Evolutionary conservation across 2,113 vertebrate genomes (phyloP), one percentile per base, ranked within the genome.

Genomic region (Caranx ignobilis): DNA sequence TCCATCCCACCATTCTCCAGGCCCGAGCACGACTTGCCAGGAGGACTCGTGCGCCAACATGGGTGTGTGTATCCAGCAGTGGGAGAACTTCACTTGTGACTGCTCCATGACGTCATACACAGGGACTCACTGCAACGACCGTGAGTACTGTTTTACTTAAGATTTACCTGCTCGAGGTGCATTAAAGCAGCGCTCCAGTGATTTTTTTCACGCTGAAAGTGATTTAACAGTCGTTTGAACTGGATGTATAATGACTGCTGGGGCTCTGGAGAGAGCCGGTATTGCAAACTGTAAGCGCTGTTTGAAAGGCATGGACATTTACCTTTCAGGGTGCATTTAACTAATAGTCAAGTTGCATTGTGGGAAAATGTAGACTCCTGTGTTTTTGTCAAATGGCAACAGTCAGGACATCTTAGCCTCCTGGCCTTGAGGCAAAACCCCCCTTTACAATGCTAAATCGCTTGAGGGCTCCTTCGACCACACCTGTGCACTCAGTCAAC

Each of bases 31-130:
- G 11, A 98, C 97, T 48, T 99, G 98, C 83, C 98, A 99, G 89
- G 98, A 99, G 89, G 98, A 99, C 92, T 99, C 98, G 0, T 99
- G 98, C 32, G 96, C 96, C 0, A 99, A 99, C 94, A 97, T 98
- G 86, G 98, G 98, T 0, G 96, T 99, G 82, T 99, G 98, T 78
- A 99, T 99, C 85, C 98, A 99, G 83, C 97, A 98, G 18, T 99
- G 98, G 97, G 98, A 99, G 93, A 98, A 97, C 69, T 99, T 97
- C 91, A 98, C 97, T 0, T 99, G 98, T 0, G 98, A 99, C 89
- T 99, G 98, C 85, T 96, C 97, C n/a, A 98, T 99, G 98, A 99
- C 98, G 0, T 99, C 98, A 0, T 99, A 98, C 88, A 96, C 96
- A 0, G 98, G 98, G 82, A 97, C 95, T 73, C 96, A 98, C 93